Evolutionary conservation across 2,888 invertebrate species (phyloP).

Genomic region (Sphaerophoria taeniata): DNA sequence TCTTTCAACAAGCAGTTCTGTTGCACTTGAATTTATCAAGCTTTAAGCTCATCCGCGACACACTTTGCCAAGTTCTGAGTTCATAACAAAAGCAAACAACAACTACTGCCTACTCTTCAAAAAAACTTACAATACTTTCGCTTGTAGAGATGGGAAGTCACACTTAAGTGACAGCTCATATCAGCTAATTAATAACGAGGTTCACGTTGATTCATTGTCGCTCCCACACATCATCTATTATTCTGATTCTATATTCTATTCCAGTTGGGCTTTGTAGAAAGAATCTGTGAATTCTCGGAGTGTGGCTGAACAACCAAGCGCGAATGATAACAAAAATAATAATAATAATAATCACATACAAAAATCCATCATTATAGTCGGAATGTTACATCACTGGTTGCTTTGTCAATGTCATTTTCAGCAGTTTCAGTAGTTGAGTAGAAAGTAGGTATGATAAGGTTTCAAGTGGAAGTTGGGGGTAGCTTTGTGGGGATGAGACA

Average conservation of each 20-base stretch:
- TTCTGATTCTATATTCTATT: not conserved
- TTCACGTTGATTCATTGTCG: conserved; percentile 6
- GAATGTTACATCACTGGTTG: conserved; percentile 7
- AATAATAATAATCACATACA: not conserved
- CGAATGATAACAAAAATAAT: conserved; percentile 2
- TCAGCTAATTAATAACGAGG: conserved; percentile 25
- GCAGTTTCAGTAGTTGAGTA: not conserved
- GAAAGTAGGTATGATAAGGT: not conserved
- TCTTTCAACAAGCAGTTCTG: no score
- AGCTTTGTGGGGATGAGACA: no score
- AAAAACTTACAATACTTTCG: not conserved
- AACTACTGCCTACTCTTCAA: no score
- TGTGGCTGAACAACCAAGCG: not conserved
- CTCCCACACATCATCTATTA: not conserved
- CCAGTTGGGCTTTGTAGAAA: not conserved
- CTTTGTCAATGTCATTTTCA: conserved; percentile 23
- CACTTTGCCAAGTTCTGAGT: not conserved
- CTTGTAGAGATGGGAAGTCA: conserved; percentile 11
- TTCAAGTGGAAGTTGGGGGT: not conserved
- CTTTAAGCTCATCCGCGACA: no score
- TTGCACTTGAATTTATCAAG: no score
- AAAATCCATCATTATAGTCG: not conserved
- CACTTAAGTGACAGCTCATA: conserved; percentile 35
- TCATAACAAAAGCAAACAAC: not conserved
- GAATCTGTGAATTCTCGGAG: conserved; percentile 8